phyloP scores from a whole-genome alignment of 2,888 invertebrate species.

The Vanessa cardui region DNA sequence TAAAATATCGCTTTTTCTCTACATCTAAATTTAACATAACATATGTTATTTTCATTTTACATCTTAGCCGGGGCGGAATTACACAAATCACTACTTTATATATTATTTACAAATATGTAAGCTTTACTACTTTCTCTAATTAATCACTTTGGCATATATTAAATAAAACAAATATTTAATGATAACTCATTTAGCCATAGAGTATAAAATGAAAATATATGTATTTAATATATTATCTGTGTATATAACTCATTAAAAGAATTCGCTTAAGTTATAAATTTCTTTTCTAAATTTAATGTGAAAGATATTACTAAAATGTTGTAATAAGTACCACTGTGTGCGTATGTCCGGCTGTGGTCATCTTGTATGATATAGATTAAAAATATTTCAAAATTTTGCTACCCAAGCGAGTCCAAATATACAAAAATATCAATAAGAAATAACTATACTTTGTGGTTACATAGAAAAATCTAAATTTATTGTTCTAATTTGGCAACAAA shows the following conservation, averaged over 20 bases:
- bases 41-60: slow-evolving; percentile 38
- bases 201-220: neutral
- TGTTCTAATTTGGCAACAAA: slow-evolving; percentile 61
- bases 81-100: slow-evolving; percentile 69
- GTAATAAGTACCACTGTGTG: slow-evolving; percentile 27
- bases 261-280: neutral
- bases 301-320: slow-evolving; percentile 17
- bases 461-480: slow-evolving; percentile 40
- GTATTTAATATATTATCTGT: neutral
- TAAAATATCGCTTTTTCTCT: slow-evolving; percentile 29
- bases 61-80: slow-evolving; percentile 65
- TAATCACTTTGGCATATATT: neutral
- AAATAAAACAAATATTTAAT: slow-evolving; percentile 1
- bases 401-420: slow-evolving; percentile 27
- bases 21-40: slow-evolving; percentile 54
- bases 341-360: slow-evolving; percentile 21
- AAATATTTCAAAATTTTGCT: slow-evolving; percentile 15
- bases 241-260: neutral
- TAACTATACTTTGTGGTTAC: slow-evolving; percentile 22
- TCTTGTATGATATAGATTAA: slow-evolving; percentile 7
- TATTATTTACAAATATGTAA: slow-evolving; percentile 74
- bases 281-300: slow-evolving; percentile 10
- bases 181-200: neutral
- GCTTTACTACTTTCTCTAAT: slow-evolving; percentile 55
- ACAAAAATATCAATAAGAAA: slow-evolving; percentile 37